Percentiles rank a stretch among this genome's conserved stretches.
Conservation (phyloP, 2,888 invertebrate species). For the Drosophila neonasuta region DNA sequence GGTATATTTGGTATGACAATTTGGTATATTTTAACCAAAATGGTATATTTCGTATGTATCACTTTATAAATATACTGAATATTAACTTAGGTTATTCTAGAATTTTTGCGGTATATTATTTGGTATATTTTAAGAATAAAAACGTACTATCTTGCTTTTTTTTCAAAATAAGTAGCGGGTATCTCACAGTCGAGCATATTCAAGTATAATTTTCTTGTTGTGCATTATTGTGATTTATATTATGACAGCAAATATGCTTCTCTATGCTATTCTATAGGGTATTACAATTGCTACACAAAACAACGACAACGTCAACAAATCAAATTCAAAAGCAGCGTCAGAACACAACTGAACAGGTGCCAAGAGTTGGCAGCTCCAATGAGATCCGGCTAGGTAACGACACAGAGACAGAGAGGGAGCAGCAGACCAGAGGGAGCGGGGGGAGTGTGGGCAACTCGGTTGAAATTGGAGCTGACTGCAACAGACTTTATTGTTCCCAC, state of each 20-base stretch:
- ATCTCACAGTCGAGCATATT: no score
- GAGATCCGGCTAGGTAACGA: not conserved
- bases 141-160: no score
- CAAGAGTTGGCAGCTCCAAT: conserved; percentile 50
- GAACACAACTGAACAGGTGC: conserved; percentile 58
- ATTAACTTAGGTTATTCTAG: no score
- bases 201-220: no score
- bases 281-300: conserved; percentile 37
- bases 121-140: no score
- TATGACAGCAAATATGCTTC: not conserved
- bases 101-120: no score
- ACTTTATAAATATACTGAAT: no score
- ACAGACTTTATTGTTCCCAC: conserved; percentile 75
- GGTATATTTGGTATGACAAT: no score
- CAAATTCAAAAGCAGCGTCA: conserved; percentile 51
- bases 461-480: conserved; percentile 62
- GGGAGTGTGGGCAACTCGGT: conserved; percentile 7
- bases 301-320: conserved; percentile 48
- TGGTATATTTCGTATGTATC: no score
- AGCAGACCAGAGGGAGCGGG: not conserved
- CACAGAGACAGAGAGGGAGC: not conserved
- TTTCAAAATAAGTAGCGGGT: no score
- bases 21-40: no score
- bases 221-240: not conserved
- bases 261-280: conserved; percentile 15